Conservation (phyloP, 2,113 vertebrate species). For the Beaufortia kweichowensis region DNA sequence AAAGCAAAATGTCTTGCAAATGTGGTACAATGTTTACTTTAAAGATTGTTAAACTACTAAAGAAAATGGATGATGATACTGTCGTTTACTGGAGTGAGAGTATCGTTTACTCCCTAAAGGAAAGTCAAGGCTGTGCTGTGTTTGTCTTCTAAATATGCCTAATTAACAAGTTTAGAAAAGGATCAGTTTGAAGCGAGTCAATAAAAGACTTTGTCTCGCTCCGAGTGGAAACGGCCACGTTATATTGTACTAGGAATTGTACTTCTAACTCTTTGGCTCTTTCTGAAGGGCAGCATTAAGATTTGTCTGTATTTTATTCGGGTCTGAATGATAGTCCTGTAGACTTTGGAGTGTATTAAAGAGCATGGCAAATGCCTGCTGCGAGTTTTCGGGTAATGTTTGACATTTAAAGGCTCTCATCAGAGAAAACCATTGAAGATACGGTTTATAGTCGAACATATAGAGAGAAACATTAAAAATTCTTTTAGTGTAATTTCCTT, state of each 20-base stretch:
- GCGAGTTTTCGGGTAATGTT: constrained; percentile 13
- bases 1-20: constrained; percentile 1
- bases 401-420: constrained; percentile 25
- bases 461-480: neutral
- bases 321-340: constrained; percentile 10
- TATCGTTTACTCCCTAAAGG: neutral
- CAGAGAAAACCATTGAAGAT: neutral
- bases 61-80: neutral
- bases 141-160: constrained; percentile 24
- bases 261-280: constrained; percentile 16
- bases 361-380: constrained; percentile 28
- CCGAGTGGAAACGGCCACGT: constrained; percentile 40
- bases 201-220: constrained; percentile 41
- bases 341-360: constrained; percentile 13
- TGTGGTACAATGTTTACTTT: constrained; percentile 14
- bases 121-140: neutral
- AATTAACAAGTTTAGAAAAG: constrained; percentile 61
- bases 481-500: neutral
- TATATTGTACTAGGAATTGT: constrained; percentile 32
- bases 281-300: neutral
- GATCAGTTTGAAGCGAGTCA: constrained; percentile 57
- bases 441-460: constrained; percentile 1
- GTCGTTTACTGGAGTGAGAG: neutral
- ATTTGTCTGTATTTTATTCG: neutral
- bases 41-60: neutral